A percentile compares a stretch with the other conserved stretches of the same genome.
These are phyloP conservation scores for Coendou prehensilis DNA, from an alignment of 2,797 vertebrate genomes.

Conservation along the genomic window DNA sequence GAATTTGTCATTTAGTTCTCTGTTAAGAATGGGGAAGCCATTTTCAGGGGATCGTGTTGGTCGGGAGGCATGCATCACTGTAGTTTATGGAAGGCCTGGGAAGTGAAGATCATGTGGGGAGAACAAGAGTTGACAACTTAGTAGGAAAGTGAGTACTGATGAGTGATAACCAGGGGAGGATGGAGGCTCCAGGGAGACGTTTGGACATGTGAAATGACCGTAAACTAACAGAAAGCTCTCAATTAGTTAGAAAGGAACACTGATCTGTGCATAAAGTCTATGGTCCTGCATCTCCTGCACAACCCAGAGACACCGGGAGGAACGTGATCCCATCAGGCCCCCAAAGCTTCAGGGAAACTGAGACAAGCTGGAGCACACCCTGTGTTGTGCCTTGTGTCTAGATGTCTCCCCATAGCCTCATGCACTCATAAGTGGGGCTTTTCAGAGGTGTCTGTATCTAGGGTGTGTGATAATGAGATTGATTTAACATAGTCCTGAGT, in stretches of 20 bases:
- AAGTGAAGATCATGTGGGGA: not conserved
- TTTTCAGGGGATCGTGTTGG: not conserved
- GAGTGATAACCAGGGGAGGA: not conserved
- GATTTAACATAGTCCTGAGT: not conserved
- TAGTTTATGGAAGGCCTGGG: not conserved
- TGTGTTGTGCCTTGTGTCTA: not conserved
- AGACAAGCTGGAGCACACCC: not conserved
- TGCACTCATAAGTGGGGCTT: not conserved
- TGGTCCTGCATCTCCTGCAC: too few species aligned
- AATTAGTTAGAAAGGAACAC: not conserved
- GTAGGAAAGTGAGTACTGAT: not conserved
- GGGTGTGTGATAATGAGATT: not conserved
- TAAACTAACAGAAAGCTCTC: not conserved
- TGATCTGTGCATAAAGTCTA: not conserved
- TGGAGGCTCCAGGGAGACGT: not conserved
- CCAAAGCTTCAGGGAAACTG: not conserved
- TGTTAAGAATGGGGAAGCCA: not conserved
- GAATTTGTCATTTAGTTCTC: not conserved
- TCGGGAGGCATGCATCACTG: not conserved
- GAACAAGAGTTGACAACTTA: not conserved
- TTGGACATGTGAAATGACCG: not conserved
- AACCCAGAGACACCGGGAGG: not conserved
- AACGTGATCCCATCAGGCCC: not conserved
- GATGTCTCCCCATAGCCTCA: not conserved
- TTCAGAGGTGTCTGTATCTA: not conserved